Percentiles rank a stretch among this genome's conserved stretches.
phyloP scores from a whole-genome alignment of 2,888 invertebrate species.

The Pristionchus exspectatus region DNA sequence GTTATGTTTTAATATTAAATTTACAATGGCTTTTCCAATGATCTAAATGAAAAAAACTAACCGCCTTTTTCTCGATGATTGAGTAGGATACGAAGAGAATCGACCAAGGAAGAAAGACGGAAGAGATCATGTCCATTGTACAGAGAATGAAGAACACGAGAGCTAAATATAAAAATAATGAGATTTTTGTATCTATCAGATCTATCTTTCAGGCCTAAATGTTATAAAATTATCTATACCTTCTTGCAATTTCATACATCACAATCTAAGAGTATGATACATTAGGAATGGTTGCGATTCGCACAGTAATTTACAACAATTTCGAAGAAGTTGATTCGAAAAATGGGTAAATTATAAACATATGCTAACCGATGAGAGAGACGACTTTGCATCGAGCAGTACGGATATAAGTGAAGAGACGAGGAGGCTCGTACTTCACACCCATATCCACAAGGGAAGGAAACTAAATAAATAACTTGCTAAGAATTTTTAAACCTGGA shows the following conservation, averaged over 20 bases:
- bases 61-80: slow-evolving; percentile 44
- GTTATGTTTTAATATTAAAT: no score
- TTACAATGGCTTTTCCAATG: not conserved
- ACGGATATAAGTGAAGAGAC: slow-evolving; percentile 28
- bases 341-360: not conserved
- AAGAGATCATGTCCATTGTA: not conserved
- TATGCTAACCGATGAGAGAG: slow-evolving; percentile 13
- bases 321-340: not conserved
- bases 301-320: no score
- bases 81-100: slow-evolving; percentile 52
- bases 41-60: not conserved
- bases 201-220: no score
- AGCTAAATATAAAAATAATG: slow-evolving; percentile 13
- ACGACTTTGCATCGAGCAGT: slow-evolving; percentile 53
- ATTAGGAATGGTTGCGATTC: no score
- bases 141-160: slow-evolving; percentile 48
- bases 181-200: no score
- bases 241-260: no score
- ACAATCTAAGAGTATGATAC: no score
- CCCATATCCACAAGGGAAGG: slow-evolving; percentile 50
- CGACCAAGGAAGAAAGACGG: slow-evolving; percentile 44
- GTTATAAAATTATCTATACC: no score
- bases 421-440: slow-evolving; percentile 45
- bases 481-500: not conserved
- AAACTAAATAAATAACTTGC: not conserved